Percentiles rank a stretch among this genome's conserved stretches.
Evolutionary conservation across 2,797 vertebrate species (phyloP).

Genomic region (Melanogrammus aeglefinus): DNA sequence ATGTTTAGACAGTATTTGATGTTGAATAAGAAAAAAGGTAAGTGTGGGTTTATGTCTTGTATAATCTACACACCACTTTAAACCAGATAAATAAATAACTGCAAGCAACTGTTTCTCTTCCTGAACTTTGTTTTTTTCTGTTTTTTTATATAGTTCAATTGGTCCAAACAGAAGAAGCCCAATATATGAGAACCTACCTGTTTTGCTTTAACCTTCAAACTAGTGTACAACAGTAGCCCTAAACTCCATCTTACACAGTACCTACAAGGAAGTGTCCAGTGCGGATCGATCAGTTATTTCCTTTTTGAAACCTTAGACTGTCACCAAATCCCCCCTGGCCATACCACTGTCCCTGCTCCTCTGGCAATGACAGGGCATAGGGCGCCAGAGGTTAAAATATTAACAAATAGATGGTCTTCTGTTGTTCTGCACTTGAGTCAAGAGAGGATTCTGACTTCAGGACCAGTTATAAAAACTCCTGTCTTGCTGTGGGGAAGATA

Average conservation of each 20-base stretch:
- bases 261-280: constrained; percentile 48
- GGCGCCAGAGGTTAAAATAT: constrained; percentile 58
- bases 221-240: constrained; percentile 18
- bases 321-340: constrained; percentile 59
- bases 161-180: constrained; percentile 13
- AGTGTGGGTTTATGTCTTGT: neutral
- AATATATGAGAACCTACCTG: neutral
- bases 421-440: constrained; percentile 22
- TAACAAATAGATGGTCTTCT: constrained; percentile 56
- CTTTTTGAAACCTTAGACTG: constrained; percentile 65
- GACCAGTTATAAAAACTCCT: neutral
- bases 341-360: constrained; percentile 37
- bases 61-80: neutral
- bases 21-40: neutral
- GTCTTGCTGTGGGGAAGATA: neutral
- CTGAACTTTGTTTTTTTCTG: neutral
- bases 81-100: neutral
- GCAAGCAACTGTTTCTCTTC: neutral
- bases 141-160: neutral
- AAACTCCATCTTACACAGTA: constrained; percentile 30
- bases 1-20: neutral
- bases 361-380: constrained; percentile 41
- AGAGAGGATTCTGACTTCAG: neutral
- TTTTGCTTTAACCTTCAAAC: constrained; percentile 19
- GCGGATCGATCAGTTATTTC: constrained; percentile 56